phyloP scores from a whole-genome alignment of 2,113 vertebrate genomes.

The Alectura lathami region DNA sequence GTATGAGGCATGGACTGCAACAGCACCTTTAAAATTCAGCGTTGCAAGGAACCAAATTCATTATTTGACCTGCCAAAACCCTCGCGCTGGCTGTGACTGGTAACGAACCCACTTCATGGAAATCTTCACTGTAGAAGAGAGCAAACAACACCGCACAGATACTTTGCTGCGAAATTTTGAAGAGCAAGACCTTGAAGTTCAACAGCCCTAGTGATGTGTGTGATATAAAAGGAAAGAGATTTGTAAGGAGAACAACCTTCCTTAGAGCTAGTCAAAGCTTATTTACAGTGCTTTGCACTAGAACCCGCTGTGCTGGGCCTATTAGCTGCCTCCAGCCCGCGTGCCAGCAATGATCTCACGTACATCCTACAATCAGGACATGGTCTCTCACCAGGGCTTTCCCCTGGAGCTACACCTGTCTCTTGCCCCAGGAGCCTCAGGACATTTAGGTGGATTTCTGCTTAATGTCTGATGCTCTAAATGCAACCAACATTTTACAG shows the following conservation, averaged over 20 bases:
- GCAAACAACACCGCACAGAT: not conserved
- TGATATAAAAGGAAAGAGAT: not conserved
- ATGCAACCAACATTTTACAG: not conserved
- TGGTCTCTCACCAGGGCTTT: not conserved
- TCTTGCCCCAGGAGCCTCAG: not conserved
- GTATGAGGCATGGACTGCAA: not conserved
- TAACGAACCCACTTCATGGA: not conserved
- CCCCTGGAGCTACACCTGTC: not conserved
- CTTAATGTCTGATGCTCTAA: not conserved
- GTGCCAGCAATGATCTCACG: not conserved
- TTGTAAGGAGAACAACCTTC: not conserved
- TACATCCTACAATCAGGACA: accelerated
- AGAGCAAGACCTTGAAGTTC: not conserved
- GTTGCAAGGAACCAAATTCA: not conserved
- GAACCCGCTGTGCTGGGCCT: not conserved
- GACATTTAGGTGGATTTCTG: not conserved
- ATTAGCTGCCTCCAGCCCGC: not conserved
- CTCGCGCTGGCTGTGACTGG: not conserved
- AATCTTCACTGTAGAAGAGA: not conserved
- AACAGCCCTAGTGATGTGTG: not conserved
- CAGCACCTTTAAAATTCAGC: not conserved
- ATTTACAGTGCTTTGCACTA: not conserved
- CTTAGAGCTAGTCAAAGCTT: not conserved
- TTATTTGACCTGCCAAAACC: not conserved
- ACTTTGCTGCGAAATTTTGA: not conserved